These are phyloP conservation scores for Drosophila lini DNA, from an alignment of 1,140 invertebrate genomes.

Conservation along the genomic window DNA sequence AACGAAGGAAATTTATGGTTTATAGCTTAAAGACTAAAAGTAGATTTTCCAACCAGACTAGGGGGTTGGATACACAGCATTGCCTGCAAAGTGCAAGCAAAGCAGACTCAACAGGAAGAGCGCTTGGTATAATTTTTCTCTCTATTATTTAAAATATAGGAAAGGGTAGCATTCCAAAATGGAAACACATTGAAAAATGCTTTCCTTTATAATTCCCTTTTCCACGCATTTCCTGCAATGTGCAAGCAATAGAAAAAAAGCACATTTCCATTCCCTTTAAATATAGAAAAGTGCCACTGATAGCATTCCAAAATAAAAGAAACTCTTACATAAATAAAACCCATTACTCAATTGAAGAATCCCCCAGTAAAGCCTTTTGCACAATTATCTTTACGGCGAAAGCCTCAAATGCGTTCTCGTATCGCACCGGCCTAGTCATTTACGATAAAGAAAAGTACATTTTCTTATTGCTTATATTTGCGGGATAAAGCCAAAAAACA, in stretches of 20 bases:
- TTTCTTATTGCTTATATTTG: not conserved
- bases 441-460: conserved; percentile 32
- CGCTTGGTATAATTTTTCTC: too few species aligned
- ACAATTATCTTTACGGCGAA: not conserved
- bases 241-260: too few species aligned
- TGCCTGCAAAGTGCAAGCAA: too few species aligned
- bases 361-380: not conserved
- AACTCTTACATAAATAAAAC: not conserved
- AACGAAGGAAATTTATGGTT: not conserved
- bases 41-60: too few species aligned
- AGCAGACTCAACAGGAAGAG: too few species aligned
- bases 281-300: not conserved
- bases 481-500: conserved; percentile 15
- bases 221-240: not conserved
- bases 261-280: not conserved
- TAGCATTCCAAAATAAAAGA: not conserved
- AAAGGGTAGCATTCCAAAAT: too few species aligned
- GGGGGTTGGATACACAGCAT: too few species aligned
- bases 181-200: too few species aligned
- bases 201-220: too few species aligned
- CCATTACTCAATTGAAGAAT: conserved; percentile 7
- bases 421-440: conserved; percentile 10
- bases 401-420: conserved; percentile 8
- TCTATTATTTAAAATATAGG: too few species aligned
- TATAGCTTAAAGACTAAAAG: too few species aligned